These are phyloP conservation scores for Muntiacus reevesi DNA, from an alignment of 2,113 vertebrate genomes.

Conservation along the genomic window DNA sequence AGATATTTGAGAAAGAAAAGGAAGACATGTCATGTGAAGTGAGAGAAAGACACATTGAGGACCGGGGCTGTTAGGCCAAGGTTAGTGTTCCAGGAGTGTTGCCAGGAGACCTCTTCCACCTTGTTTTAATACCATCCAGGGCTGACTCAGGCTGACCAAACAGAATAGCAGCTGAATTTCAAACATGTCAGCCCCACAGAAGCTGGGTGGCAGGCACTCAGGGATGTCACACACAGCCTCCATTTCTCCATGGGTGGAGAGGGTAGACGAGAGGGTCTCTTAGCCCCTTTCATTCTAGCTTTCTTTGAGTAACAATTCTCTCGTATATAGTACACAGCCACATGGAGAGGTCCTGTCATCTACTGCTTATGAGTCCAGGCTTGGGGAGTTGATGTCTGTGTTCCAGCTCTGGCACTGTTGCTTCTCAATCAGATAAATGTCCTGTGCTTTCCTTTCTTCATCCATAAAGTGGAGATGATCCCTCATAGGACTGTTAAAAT, in stretches of 20 bases:
- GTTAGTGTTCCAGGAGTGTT: background rate
- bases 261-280: background rate
- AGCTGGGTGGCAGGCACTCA: background rate
- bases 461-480: background rate
- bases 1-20: background rate
- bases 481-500: background rate
- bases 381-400: background rate
- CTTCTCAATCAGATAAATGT: background rate
- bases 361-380: background rate
- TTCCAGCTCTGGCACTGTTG: background rate
- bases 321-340: background rate
- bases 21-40: background rate
- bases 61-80: background rate
- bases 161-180: background rate
- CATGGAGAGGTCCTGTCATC: background rate
- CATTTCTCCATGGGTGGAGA: background rate
- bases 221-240: background rate
- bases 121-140: background rate
- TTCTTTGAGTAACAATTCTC: background rate
- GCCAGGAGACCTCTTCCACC: constrained; percentile 21
- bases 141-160: background rate
- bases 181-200: background rate
- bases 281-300: background rate
- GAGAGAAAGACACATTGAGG: background rate
- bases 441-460: background rate